Conservation (phyloP, 2,797 vertebrate genomes). For the Bradypodion pumilum region DNA sequence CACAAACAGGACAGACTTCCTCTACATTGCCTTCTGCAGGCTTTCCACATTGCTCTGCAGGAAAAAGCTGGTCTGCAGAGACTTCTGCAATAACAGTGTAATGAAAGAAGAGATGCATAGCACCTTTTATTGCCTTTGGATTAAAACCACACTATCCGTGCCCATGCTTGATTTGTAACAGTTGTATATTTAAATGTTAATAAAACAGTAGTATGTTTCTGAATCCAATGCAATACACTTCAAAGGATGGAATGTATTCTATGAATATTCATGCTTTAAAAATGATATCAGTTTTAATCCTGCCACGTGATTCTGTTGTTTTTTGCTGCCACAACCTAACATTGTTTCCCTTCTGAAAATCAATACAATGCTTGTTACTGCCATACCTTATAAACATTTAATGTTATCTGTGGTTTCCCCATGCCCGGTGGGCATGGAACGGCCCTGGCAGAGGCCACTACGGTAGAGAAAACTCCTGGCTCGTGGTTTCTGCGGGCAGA, state of each 20-base stretch:
- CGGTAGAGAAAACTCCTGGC: too few species aligned
- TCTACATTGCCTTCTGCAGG: neutral
- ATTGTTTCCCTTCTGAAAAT: neutral
- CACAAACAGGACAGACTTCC: neutral
- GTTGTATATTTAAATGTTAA: neutral
- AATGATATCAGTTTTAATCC: too few species aligned
- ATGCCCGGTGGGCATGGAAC: too few species aligned
- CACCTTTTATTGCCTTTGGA: neutral
- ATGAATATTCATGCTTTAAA: too few species aligned
- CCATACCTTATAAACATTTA: neutral
- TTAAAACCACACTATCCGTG: neutral
- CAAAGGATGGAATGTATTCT: too few species aligned
- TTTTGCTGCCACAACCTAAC: neutral
- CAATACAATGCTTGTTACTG: neutral
- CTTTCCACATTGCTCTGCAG: neutral
- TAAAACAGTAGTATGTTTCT: neutral
- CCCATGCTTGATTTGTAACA: neutral
- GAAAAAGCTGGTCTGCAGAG: neutral
- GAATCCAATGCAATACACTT: too few species aligned
- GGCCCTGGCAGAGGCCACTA: too few species aligned
- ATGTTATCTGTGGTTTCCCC: neutral
- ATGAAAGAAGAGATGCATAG: neutral
- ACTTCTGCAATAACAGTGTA: neutral
- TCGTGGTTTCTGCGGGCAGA: too few species aligned
- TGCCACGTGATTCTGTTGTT: too few species aligned